Evolutionary conservation across 2,113 vertebrate species (phyloP).

Genomic region (Tylochromis polylepis): DNA sequence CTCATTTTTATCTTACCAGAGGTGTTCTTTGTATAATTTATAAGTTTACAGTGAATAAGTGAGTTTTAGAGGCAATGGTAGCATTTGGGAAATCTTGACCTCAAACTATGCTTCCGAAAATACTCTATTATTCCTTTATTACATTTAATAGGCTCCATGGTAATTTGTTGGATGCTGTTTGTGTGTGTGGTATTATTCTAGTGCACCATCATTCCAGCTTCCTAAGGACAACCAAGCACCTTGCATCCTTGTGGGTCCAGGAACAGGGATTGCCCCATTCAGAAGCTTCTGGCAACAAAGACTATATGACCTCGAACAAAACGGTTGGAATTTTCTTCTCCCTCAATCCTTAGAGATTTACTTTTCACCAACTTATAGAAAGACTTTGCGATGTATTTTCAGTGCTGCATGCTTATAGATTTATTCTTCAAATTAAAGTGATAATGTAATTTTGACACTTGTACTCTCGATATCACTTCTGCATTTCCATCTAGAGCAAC

Average conservation of each 20-base stretch:
- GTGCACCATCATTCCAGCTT: slow-evolving; percentile 91
- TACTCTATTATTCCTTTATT: background rate
- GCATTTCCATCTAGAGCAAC: background rate
- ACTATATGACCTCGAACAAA: slow-evolving; percentile 86
- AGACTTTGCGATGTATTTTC: background rate
- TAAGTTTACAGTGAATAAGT: background rate
- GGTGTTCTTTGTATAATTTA: background rate
- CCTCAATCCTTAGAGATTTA: background rate
- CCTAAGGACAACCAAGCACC: slow-evolving; percentile 88
- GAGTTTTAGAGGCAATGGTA: background rate
- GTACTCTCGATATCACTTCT: background rate
- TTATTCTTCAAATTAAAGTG: background rate
- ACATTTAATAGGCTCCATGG: background rate
- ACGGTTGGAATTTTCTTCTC: slow-evolving; percentile 69
- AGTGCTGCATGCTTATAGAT: background rate
- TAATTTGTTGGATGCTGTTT: background rate
- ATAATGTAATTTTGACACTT: background rate
- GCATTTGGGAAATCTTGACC: background rate
- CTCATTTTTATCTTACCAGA: background rate
- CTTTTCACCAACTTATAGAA: background rate
- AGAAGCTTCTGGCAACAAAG: slow-evolving; percentile 98
- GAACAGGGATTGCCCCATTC: slow-evolving; percentile 96
- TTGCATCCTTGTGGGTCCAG: slow-evolving; percentile 92
- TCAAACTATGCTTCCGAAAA: background rate
- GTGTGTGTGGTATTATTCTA: slow-evolving; percentile 28